Base-by-base conservation (phyloP, 1,140 invertebrate genomes). In the Plodia interpunctella region DNA sequence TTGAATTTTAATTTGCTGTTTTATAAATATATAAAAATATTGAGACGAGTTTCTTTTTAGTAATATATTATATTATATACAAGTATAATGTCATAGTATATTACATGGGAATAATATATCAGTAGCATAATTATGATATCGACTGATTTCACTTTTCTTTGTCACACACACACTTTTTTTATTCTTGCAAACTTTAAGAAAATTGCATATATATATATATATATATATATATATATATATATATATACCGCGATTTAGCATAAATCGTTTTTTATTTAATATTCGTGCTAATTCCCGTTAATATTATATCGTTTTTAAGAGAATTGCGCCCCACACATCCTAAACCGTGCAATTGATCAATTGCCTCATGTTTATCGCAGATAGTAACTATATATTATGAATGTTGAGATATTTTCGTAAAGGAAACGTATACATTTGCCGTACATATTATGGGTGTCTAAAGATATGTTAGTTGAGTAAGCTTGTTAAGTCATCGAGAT, bases 371-470 rank as follows among this genome's bases (percentile, higher is more conserved):
- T 0, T 32, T 35, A 35, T 51, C 6, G 20, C 51, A 58, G 56
- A 9, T 58, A 57, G 55, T 49, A 44, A 44, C 15, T 1, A 44
- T 44, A 44, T 44, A 25, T 62, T 57, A 54, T 62, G 35, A 57
- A 58, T 63, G 52, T 63, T 63, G 44, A 57, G 18, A 63, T 63
- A 63, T 63, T 63, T 59, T 63, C 52, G n/a, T 63, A 62, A 54
- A 6, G 49, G 15, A 55, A 18, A 21, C 53, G 44, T 55, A 55
- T 63, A 53, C 38, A 44, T 32, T 32, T 32, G 10, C 30, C 3
- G 38, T 44, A 17, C 55, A 38, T 59, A 55, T 63, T 51, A 30
- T 58, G 57, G 57, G 38, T 59, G 57, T 55, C 52, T 63, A 59
- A n/a, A 55, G 25, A 21, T 64, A 57, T 49, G 49, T 56, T 59